phyloP scores from a whole-genome alignment of 2,113 vertebrate species.

The Morone chrysops region DNA sequence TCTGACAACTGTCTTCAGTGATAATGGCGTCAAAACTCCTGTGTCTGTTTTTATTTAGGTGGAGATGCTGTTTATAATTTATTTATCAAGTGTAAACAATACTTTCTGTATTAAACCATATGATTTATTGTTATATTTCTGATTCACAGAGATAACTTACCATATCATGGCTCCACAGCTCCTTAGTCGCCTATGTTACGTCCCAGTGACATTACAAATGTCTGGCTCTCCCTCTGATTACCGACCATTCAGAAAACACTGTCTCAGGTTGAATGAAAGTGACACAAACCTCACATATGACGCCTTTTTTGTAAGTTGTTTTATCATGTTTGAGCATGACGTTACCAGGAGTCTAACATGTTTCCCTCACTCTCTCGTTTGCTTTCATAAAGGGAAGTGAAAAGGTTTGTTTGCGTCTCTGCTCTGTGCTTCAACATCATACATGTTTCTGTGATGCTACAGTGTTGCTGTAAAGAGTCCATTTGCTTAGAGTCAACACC shows the following conservation, averaged over 20 bases:
- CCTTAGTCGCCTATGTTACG: not conserved
- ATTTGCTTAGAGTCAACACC: not conserved
- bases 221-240: not conserved
- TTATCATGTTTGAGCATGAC: slow-evolving; percentile 31
- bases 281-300: no score
- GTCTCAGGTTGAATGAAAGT: no score
- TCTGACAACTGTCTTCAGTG: not conserved
- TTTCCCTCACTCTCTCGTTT: slow-evolving; percentile 74
- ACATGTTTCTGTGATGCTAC: slow-evolving; percentile 52
- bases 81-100: not conserved
- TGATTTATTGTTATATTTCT: not conserved
- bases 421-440: slow-evolving; percentile 54
- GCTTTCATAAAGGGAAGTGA: slow-evolving; percentile 86
- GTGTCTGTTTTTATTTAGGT: not conserved
- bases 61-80: not conserved
- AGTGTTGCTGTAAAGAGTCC: slow-evolving; percentile 17
- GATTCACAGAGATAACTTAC: not conserved
- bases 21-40: not conserved
- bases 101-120: not conserved
- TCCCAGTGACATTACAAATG: not conserved
- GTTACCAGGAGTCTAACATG: slow-evolving; percentile 63
- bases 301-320: slow-evolving; percentile 20
- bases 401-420: slow-evolving; percentile 83
- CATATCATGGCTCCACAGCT: not conserved
- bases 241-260: no score